Evolutionary conservation across 1,140 invertebrate species (phyloP), one percentile per base, ranked within the genome.

Genomic region (Drosophila teissieri): DNA sequence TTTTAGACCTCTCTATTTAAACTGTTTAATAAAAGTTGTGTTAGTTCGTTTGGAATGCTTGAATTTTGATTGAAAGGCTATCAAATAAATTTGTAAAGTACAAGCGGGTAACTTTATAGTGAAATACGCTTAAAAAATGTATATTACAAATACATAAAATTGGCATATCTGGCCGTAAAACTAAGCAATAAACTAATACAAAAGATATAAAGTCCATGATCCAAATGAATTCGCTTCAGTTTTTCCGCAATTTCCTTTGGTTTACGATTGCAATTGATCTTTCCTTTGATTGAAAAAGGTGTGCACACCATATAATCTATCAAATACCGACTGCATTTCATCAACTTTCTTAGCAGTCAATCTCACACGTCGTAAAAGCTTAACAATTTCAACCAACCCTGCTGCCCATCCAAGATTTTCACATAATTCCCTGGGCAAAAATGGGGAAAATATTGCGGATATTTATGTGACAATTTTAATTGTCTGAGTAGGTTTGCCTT

Each of bases 381-480:
- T 78, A 76, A 73, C 56, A 58, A 81, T 45, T 48, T 11, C 57
- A 36, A 15, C 15, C 37, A 61, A 61, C 73, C 67, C 67, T 36
- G 42, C 24, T 10, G 60, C 51, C 58, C 76, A 67, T 84, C 77
- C 73, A 77, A 80, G 60, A 85, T 78, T 85, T 85, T 85, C 81
- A 85, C 81, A 85, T 85, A 85, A 85, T 85, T 85, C 85, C 55
- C 63, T 69, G 42, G 58, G 60, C 46, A 48, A 64, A 77, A 85
- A 69, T 78, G 79, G 79, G 67, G 73, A 79, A 70, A 72, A 63
- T 69, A 58, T 73, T 74, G 80, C 61, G 63, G 63, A 85, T 85
- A 85, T 85, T 85, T 85, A 85, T 85, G 81, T 85, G 81, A 85
- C 81, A 85, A 15, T 73, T 78, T 85, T 85, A 80, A 85, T 85